phyloP scores from a whole-genome alignment of 2,797 vertebrate genomes.

The Eutrigla gurnardus region DNA sequence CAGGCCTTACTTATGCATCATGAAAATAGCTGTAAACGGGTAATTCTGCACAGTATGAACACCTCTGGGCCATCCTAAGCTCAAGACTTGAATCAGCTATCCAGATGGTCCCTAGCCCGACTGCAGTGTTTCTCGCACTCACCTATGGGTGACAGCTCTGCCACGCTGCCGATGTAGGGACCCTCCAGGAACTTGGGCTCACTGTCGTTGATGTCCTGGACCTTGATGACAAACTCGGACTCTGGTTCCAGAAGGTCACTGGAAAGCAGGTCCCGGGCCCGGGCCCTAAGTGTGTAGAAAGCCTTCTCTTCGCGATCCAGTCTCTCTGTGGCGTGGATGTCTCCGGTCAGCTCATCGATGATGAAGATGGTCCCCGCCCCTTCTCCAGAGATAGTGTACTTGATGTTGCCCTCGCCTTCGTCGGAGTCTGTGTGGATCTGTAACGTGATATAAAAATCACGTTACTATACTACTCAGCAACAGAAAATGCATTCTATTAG shows the following conservation, averaged over 20 bases:
- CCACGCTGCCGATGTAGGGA: conserved; percentile 96
- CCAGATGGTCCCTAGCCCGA: conserved; percentile 3
- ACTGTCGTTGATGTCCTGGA: conserved; percentile 99
- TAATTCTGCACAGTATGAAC: conserved; percentile 15
- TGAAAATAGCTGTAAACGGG: conserved; percentile 41
- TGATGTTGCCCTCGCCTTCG: conserved; percentile 95
- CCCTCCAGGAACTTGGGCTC: conserved; percentile 97
- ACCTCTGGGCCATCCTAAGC: conserved; percentile 30
- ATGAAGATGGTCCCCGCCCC: conserved; percentile 96
- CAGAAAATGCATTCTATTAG: not conserved
- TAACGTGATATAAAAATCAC: conserved; percentile 19
- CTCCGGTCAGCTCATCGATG: conserved; percentile 95
- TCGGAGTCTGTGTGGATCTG: conserved; percentile 99
- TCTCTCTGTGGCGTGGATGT: conserved; percentile 96
- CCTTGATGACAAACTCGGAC: conserved; percentile 98
- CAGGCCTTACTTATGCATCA: conserved; percentile 41
- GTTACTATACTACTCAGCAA: not conserved
- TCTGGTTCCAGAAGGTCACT: conserved; percentile 93
- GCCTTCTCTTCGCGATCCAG: conserved; percentile 96
- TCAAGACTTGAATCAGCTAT: conserved; percentile 20
- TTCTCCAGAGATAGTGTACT: conserved; percentile 98
- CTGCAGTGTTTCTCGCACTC: conserved; percentile 60
- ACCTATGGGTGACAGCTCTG: conserved; percentile 94
- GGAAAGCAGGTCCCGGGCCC: conserved; percentile 90
- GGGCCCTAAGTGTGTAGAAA: conserved; percentile 94